Percentiles rank a stretch among this genome's conserved stretches.
These are phyloP conservation scores for Chaitophorus viminalis DNA, from an alignment of 2,888 invertebrate species.

Conservation along the genomic window DNA sequence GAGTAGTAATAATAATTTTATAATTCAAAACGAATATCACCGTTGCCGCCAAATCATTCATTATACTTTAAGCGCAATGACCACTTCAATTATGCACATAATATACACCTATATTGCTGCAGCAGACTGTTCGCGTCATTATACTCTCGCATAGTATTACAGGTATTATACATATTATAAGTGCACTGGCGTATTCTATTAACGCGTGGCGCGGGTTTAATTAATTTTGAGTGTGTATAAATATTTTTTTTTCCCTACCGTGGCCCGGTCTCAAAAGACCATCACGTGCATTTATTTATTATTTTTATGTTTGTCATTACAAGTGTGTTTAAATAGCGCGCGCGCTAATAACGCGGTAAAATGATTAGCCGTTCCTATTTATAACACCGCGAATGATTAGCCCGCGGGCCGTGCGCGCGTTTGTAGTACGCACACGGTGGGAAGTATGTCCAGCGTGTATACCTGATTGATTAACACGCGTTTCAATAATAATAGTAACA, in stretches of 20 bases:
- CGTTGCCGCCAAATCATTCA: too few relatives aligned
- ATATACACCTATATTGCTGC: too few relatives aligned
- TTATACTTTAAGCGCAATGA: too few relatives aligned
- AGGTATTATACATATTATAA: neutral
- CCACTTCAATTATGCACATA: too few relatives aligned
- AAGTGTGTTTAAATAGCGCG: neutral
- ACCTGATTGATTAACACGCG: constrained; percentile 21
- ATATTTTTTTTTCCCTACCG: neutral
- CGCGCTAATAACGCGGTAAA: neutral
- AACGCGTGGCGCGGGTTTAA: neutral
- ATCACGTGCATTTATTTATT: neutral
- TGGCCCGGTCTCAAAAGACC: neutral
- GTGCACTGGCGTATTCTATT: neutral
- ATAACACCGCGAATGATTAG: neutral
- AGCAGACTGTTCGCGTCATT: too few relatives aligned
- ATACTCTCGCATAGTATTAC: too few relatives aligned
- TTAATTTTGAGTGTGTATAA: neutral
- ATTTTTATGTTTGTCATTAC: constrained; percentile 39
- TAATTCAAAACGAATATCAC: too few relatives aligned
- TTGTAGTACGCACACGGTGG: neutral
- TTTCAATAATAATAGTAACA: neutral
- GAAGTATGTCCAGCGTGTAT: neutral
- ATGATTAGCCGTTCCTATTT: constrained; percentile 3
- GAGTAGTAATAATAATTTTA: too few relatives aligned
- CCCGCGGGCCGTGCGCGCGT: neutral